phyloP scores from a whole-genome alignment of 2,888 invertebrate species.

The Trachelus iudaicus region DNA sequence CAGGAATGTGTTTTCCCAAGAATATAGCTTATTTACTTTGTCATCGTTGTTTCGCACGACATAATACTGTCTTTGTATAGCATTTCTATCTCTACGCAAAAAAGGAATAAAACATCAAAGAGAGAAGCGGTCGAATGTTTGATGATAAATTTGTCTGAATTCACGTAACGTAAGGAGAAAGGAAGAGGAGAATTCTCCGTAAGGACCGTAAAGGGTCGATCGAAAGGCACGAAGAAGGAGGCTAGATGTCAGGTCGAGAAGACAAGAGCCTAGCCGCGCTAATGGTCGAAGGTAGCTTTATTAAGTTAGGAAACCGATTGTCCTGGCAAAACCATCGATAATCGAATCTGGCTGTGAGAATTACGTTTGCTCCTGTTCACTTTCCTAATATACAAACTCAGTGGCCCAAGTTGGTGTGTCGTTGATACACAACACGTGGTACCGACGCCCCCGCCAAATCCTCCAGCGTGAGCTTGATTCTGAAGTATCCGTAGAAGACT shows the following conservation, averaged over 20 bases:
- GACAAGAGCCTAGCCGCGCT: slow-evolving; percentile 5
- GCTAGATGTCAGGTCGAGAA: not conserved
- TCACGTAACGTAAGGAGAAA: not conserved
- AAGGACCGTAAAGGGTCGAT: not conserved
- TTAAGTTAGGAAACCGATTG: slow-evolving; percentile 20
- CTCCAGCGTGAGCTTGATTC: no score
- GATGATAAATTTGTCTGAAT: not conserved
- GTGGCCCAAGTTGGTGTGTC: not conserved
- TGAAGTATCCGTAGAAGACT: no score
- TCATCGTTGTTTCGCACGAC: slow-evolving; percentile 8
- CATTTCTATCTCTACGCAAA: not conserved
- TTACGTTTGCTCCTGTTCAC: slow-evolving; percentile 4
- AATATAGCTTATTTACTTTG: slow-evolving; percentile 10
- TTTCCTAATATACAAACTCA: not conserved
- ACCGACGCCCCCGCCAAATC: no score
- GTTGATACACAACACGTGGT: not conserved
- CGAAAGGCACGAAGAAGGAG: not conserved
- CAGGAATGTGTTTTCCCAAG: not conserved
- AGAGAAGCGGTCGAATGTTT: not conserved
- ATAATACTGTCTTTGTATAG: not conserved
- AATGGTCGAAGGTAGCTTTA: slow-evolving; percentile 18
- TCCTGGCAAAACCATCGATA: slow-evolving; percentile 14
- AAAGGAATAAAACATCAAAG: not conserved
- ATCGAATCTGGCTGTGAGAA: slow-evolving; percentile 18
- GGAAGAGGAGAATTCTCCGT: not conserved